These are phyloP conservation scores for Lanistes nyassanus DNA, from an alignment of 1,140 invertebrate species.

Conservation along the genomic window DNA sequence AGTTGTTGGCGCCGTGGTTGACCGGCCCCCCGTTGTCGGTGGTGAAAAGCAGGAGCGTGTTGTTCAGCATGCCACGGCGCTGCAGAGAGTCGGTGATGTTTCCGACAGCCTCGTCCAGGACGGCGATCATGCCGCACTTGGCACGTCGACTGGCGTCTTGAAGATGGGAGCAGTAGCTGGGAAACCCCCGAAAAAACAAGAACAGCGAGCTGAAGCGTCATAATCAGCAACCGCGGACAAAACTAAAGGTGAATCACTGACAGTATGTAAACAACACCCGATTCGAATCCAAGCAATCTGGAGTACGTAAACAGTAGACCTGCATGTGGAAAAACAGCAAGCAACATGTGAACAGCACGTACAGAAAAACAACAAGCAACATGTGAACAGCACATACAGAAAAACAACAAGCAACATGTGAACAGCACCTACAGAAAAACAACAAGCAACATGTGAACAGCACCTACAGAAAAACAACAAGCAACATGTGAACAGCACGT, in stretches of 20 bases:
- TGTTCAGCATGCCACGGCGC: slow-evolving; percentile 63
- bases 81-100: slow-evolving; percentile 77
- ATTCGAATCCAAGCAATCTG: background rate
- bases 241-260: background rate
- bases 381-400: too few species aligned
- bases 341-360: too few species aligned
- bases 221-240: background rate
- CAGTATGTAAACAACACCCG: background rate
- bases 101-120: slow-evolving; percentile 87
- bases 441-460: too few species aligned
- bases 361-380: too few species aligned
- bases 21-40: slow-evolving; percentile 72
- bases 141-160: slow-evolving; percentile 3
- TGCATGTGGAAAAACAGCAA: background rate
- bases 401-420: too few species aligned
- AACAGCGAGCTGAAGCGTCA: background rate
- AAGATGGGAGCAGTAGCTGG: slow-evolving; percentile 15
- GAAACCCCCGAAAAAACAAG: too few species aligned
- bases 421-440: too few species aligned
- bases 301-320: background rate
- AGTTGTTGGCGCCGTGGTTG: slow-evolving; percentile 67
- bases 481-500: too few species aligned
- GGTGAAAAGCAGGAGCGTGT: slow-evolving; percentile 60
- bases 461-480: too few species aligned
- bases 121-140: slow-evolving; percentile 75